Evolutionary conservation across 2,113 vertebrate genomes (phyloP).

Genomic region (Anthoscopus minutus): DNA sequence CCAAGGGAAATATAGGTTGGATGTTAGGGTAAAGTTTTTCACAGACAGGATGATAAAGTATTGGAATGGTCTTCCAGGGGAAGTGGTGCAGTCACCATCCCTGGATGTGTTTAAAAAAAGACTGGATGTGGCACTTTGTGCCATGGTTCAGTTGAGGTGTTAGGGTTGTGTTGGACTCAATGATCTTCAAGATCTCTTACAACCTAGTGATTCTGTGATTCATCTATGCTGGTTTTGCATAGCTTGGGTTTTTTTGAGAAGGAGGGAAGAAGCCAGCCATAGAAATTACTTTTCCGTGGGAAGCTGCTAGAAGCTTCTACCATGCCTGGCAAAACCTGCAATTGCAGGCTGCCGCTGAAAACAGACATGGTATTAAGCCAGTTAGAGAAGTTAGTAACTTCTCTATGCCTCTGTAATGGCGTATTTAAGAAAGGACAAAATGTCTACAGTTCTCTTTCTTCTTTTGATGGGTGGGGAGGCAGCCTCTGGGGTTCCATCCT

Average conservation of each 20-base stretch:
- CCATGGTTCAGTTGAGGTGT: too few species aligned
- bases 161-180: too few species aligned
- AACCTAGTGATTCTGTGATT: too few species aligned
- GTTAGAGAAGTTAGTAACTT: neutral
- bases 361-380: neutral
- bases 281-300: neutral
- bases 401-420: rapidly evolving
- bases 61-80: too few species aligned
- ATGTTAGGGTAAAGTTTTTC: too few species aligned
- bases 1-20: too few species aligned
- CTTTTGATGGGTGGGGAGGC: neutral
- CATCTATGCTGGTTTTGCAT: neutral
- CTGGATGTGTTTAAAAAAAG: too few species aligned
- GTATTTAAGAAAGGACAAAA: neutral
- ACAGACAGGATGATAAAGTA: too few species aligned
- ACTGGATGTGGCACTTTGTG: too few species aligned
- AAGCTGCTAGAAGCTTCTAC: neutral
- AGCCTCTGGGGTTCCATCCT: too few species aligned
- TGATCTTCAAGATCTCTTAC: too few species aligned
- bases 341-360: rapidly evolving
- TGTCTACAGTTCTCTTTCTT: rapidly evolving
- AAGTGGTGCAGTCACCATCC: too few species aligned
- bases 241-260: neutral
- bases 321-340: neutral
- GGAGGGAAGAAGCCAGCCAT: neutral